phyloP scores from a whole-genome alignment of 1,140 invertebrate genomes.

The Drosophila kanapiae region DNA sequence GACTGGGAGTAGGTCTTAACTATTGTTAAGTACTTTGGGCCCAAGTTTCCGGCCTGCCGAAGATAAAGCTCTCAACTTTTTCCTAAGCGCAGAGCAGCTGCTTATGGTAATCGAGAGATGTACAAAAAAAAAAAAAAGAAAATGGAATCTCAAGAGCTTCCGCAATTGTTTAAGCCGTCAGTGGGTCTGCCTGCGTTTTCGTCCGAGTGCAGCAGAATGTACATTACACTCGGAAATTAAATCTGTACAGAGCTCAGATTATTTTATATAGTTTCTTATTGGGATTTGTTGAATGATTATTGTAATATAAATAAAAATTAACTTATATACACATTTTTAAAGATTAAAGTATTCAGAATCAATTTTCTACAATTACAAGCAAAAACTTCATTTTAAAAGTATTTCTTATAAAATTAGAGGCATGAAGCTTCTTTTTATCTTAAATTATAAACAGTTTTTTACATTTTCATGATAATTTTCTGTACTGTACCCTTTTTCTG shows the following conservation, averaged over 20 bases:
- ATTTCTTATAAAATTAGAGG: too few species aligned
- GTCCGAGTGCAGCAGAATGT: conserved; percentile 18
- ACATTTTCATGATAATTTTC: not conserved
- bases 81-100: conserved; percentile 30
- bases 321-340: too few species aligned
- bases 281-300: too few species aligned
- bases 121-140: not conserved
- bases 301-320: too few species aligned
- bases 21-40: conserved; percentile 68
- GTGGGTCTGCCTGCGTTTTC: conserved; percentile 15
- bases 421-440: too few species aligned
- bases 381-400: too few species aligned
- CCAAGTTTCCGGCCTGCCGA: conserved; percentile 55
- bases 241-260: not conserved
- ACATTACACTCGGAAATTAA: not conserved
- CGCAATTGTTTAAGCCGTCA: conserved; percentile 48
- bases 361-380: not conserved
- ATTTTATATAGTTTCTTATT: not conserved
- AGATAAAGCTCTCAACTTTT: conserved; percentile 71
- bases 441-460: too few species aligned
- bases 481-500: not conserved
- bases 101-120: conserved; percentile 37
- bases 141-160: conserved; percentile 10
- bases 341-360: not conserved
- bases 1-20: conserved; percentile 46